Evolutionary conservation across 2,113 vertebrate species (phyloP).

Genomic region (Mustelus asterias): DNA sequence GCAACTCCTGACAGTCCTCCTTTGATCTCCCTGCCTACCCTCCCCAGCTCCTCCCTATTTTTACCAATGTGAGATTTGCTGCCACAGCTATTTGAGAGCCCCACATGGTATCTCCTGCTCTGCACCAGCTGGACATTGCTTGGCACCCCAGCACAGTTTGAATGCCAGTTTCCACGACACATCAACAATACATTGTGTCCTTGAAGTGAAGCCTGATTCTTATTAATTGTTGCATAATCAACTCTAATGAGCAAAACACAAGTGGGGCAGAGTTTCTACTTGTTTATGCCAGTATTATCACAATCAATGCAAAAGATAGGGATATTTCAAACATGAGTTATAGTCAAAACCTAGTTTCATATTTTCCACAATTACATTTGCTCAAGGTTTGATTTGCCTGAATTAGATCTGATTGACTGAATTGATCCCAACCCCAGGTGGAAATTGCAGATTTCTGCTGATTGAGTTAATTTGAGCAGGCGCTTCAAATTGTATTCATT

Average conservation of each 20-base stretch:
- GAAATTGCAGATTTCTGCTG: no score
- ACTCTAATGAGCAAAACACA: background rate
- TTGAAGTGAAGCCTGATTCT: background rate
- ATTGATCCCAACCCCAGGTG: no score
- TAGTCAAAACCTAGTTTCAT: no score
- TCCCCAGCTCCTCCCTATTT: background rate
- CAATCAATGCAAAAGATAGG: no score
- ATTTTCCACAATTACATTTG: no score
- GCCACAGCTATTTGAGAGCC: background rate
- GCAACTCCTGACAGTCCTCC: background rate
- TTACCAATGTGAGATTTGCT: background rate
- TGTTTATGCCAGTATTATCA: no score
- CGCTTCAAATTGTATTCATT: no score
- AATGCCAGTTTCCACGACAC: background rate
- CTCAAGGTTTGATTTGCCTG: no score
- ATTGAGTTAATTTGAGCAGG: no score
- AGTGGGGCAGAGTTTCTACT: background rate
- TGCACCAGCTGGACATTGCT: background rate
- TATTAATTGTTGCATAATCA: background rate
- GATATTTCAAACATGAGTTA: no score
- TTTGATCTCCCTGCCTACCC: background rate
- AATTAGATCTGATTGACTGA: no score
- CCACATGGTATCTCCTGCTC: background rate
- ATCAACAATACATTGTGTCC: background rate
- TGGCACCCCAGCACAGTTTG: background rate